A percentile compares a stretch with the other conserved stretches of the same genome.
Conservation (phyloP, 2,797 vertebrate genomes). For the Rhinogobio ventralis region DNA sequence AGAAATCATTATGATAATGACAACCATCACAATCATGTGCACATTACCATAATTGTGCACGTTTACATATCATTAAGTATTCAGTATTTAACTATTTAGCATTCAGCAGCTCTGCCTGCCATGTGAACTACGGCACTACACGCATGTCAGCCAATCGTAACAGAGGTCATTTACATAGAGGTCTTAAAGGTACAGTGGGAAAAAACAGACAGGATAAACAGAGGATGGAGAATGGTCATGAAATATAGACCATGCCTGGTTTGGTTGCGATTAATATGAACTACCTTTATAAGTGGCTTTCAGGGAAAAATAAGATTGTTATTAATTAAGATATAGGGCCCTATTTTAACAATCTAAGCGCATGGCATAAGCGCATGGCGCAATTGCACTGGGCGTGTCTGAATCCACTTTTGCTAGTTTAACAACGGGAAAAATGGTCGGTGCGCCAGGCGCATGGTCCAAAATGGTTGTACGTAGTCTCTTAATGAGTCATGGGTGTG, state of each 20-base stretch:
- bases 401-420: too few relatives aligned
- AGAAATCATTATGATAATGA: not conserved
- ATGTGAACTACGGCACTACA: not conserved
- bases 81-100: not conserved
- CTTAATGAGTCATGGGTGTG: too few relatives aligned
- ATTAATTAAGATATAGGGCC: too few relatives aligned
- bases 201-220: not conserved
- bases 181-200: not conserved
- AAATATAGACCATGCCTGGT: not conserved
- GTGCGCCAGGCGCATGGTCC: too few relatives aligned
- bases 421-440: too few relatives aligned
- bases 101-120: not conserved
- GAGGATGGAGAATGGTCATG: not conserved
- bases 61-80: not conserved
- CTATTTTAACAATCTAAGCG: too few relatives aligned
- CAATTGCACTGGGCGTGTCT: too few relatives aligned
- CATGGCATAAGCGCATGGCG: too few relatives aligned
- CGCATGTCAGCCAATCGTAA: constrained; percentile 3
- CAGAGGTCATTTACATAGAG: not conserved
- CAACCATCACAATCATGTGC: too few relatives aligned
- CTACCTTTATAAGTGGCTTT: too few relatives aligned
- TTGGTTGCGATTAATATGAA: not conserved
- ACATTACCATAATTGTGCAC: not conserved
- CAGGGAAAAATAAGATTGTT: too few relatives aligned
- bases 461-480: too few relatives aligned